phyloP scores from a whole-genome alignment of 2,888 invertebrate genomes.

The Lasioglossum lativentre region DNA sequence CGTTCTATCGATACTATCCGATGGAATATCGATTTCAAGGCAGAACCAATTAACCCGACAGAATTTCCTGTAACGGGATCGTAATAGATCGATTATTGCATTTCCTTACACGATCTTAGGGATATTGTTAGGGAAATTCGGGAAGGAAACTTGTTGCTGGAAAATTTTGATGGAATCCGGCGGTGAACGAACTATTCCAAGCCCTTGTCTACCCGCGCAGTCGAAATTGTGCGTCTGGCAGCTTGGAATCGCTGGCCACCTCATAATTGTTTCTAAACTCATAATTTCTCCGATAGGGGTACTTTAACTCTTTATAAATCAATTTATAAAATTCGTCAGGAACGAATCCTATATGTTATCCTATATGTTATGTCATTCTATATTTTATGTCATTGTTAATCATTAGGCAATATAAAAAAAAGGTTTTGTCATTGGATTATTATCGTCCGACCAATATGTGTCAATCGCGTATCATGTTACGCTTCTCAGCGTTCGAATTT shows the following conservation, averaged over 20 bases:
- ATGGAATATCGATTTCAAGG: slow-evolving; percentile 15
- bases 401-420: too few species aligned
- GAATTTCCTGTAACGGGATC: slow-evolving; percentile 9
- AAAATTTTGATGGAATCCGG: slow-evolving; percentile 7
- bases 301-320: background rate
- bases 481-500: too few species aligned
- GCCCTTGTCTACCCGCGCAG: background rate
- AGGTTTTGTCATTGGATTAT: too few species aligned
- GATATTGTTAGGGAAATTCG: background rate
- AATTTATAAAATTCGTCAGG: background rate
- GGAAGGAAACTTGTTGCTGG: background rate
- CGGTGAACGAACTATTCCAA: slow-evolving; percentile 3
- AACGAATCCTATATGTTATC: too few species aligned
- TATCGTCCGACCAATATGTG: too few species aligned
- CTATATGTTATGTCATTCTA: too few species aligned
- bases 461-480: too few species aligned
- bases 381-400: too few species aligned
- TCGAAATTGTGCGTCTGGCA: background rate
- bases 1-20: background rate
- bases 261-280: background rate
- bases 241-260: background rate
- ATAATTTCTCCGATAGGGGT: background rate
- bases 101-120: background rate
- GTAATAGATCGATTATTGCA: background rate
- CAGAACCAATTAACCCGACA: slow-evolving; percentile 19